Evolutionary conservation across 53 echinoderm and acorn worm genomes (phyloP).

Genomic region (Pentamera pediparva): DNA sequence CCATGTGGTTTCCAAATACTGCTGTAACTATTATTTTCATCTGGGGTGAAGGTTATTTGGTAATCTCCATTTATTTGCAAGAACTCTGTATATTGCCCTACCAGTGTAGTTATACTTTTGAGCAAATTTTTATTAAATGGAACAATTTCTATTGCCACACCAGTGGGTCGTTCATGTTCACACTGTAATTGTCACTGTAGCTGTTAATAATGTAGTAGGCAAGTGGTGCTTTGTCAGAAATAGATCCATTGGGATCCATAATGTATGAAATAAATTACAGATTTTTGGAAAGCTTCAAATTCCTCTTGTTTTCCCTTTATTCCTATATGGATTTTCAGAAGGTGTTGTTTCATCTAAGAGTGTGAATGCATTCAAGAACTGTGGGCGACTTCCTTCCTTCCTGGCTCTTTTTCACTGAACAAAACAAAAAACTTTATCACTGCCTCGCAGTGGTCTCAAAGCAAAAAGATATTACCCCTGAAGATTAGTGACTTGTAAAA

Average conservation of each 20-base stretch:
- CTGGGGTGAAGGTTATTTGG: too few relatives aligned
- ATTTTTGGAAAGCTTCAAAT: not conserved
- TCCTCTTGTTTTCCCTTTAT: not conserved
- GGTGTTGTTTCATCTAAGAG: not conserved
- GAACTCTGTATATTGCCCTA: too few relatives aligned
- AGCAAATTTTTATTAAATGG: not conserved
- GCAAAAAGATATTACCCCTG: too few relatives aligned
- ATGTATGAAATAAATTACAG: slow-evolving; percentile 36
- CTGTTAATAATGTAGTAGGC: too few relatives aligned
- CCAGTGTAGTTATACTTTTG: not conserved
- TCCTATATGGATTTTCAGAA: too few relatives aligned
- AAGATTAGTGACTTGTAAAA: not conserved
- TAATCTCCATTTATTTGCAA: too few relatives aligned
- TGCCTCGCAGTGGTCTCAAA: too few relatives aligned
- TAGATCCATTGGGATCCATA: slow-evolving; percentile 24
- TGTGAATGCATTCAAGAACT: not conserved
- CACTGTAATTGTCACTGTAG: slow-evolving; percentile 27
- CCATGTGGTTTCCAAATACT: not conserved
- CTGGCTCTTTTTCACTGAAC: too few relatives aligned
- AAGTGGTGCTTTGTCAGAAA: slow-evolving; percentile 23
- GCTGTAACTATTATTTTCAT: not conserved
- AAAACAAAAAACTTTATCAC: too few relatives aligned
- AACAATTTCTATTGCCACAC: not conserved
- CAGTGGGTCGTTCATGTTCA: not conserved
- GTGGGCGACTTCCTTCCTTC: too few relatives aligned